Evolutionary conservation across 2,888 invertebrate genomes (phyloP), one percentile per base, ranked within the genome.

Genomic region (Athripsodes cinereus): DNA sequence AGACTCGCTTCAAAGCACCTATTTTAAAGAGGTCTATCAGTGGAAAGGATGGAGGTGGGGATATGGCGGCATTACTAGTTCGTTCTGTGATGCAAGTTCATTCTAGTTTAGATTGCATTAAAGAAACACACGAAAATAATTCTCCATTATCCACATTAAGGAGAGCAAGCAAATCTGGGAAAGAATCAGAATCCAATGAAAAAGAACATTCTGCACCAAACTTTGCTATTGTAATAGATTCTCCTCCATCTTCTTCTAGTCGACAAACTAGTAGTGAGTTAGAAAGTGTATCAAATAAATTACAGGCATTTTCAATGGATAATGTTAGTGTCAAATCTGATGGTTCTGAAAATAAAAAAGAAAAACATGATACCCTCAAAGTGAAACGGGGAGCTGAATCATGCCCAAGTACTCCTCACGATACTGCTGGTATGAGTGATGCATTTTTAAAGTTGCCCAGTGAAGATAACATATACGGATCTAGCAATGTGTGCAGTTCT

Each of bases 61-160:
- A 82, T 1, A 85, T 87, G 80, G 85, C 85, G 0, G 82, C 86
- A 13, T 74, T 86, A 50, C 71, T 87, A 18, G 86, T 86, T 8
- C 75, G 83, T 61, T 85, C 86, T 1, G 81, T 87, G 1, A 79
- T 84, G 64, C 79, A 80, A 57, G 81, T 79, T 2, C 80, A 81
- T 47, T 80, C 81, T 2, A 81, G 80, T 67, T 72, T 84, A 16
- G 81, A 81, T 61, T 78, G 80, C 65, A 83, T 84, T 47, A 74
- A 78, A 5, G 83, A 84, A 67, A 74, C 74, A 1, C 78, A 78
- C 65, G 80, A 80, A 66, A 75, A 77, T 1, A 77, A 72, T 52
- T 78, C 78, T 3, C 73, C 76, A 0, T 68, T 69, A 21, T 74
- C 76, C 0, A 75, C 76, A 1, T 62, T 74, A 64, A 70, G 72